Percentiles rank a stretch among this genome's conserved stretches.
These are phyloP conservation scores for Eucera pruinosa DNA, from an alignment of 2,888 invertebrate species.

Conservation along the genomic window DNA sequence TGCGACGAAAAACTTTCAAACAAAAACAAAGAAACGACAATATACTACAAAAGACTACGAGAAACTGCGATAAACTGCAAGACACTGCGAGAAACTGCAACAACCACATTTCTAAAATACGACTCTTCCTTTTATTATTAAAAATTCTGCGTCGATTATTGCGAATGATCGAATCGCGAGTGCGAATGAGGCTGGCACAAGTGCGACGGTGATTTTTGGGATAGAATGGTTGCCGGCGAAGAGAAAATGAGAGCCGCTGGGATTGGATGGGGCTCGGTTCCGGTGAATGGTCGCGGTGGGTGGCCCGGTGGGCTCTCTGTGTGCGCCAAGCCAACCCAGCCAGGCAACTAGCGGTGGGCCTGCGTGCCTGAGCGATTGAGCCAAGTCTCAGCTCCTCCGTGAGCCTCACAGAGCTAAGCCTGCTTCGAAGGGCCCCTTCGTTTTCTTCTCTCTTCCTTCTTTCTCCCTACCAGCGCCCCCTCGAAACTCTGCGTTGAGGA, in stretches of 20 bases:
- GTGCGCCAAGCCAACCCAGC: constrained; percentile 86
- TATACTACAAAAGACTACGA: no score
- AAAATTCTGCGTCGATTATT: no score
- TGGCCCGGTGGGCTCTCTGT: constrained; percentile 83
- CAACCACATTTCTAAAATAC: no score
- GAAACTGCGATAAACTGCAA: no score
- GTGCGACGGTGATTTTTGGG: no score
- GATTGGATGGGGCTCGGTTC: constrained; percentile 83
- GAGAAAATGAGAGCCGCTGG: constrained; percentile 78
- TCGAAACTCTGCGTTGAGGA: constrained; percentile 67
- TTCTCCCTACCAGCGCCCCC: constrained; percentile 52
- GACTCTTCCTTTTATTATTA: no score
- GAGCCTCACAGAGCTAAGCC: constrained; percentile 68
- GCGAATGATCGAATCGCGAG: no score
- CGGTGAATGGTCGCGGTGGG: constrained; percentile 84
- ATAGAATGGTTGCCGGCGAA: constrained; percentile 41
- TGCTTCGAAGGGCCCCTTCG: constrained; percentile 64
- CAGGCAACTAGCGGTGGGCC: constrained; percentile 87
- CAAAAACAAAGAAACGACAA: no score
- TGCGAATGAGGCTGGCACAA: no score
- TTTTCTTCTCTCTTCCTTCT: constrained; percentile 59
- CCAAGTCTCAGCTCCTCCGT: constrained; percentile 71
- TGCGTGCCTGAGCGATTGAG: constrained; percentile 75
- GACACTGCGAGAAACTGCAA: no score
- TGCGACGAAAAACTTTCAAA: no score